Percentiles rank a stretch among this genome's conserved stretches.
phyloP scores from a whole-genome alignment of 2,797 vertebrate genomes.

The Peromyscus aztecus region DNA sequence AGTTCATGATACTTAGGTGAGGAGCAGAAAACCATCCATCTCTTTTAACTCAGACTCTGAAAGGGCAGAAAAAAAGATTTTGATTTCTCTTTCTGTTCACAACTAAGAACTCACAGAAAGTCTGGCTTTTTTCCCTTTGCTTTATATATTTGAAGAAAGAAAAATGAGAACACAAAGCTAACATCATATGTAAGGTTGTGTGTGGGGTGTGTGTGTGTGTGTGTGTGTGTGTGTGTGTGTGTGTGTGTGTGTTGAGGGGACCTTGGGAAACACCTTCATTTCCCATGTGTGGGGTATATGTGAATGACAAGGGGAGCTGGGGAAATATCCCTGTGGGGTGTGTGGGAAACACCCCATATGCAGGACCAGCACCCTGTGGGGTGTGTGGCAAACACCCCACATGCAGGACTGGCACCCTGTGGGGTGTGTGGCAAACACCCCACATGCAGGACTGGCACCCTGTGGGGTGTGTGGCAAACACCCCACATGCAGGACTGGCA shows the following conservation, averaged over 20 bases:
- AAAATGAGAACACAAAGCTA: constrained; percentile 48
- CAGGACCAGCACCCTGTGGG: too few species aligned
- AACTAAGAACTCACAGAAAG: constrained; percentile 60
- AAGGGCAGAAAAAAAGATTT: background rate
- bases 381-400: too few species aligned
- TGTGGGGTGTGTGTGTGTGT: background rate
- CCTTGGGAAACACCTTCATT: background rate
- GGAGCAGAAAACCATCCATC: constrained; percentile 58
- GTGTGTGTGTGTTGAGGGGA: background rate
- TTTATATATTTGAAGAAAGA: background rate
- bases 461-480: background rate
- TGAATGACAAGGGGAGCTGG: background rate
- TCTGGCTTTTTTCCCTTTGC: background rate
- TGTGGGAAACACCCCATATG: background rate
- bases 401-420: too few species aligned
- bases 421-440: too few species aligned
- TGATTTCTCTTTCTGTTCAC: constrained; percentile 61
- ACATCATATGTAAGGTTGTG: background rate
- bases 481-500: background rate
- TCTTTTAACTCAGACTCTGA: constrained; percentile 57
- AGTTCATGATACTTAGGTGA: constrained; percentile 25
- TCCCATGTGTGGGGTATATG: background rate
- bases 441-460: too few species aligned
- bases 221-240: background rate
- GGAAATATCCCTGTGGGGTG: background rate